Base-by-base conservation (phyloP, 2,797 vertebrate species). In the Schizothorax lantsangensis region DNA sequence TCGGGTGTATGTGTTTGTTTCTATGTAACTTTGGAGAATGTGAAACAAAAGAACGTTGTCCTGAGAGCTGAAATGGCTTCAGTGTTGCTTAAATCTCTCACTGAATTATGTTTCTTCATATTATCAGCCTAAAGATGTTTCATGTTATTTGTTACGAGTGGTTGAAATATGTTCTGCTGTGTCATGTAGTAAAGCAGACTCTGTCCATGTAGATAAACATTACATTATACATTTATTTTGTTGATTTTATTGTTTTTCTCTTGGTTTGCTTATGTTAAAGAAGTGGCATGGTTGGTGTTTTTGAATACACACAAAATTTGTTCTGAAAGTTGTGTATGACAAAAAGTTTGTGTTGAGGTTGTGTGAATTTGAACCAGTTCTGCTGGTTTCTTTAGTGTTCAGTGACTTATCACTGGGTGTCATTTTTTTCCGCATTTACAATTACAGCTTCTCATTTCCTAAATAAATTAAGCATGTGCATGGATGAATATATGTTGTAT, bases 1-100 rank as follows among this genome's bases (percentile, higher is more conserved):
- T 96, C 97, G 88, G 96, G 69, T 88, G 98, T 99, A 92, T 94
- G 98, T 95, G 36, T 52, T 68, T 4, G 7, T 17, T 69, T 57
- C 38, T 14, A 59, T 62, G 12, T 2, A 85, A 91, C 88, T 92
- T 94, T 91, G 40, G 79, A 4, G 17, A 38, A 47, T 83, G 57
- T 73, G 89, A 94, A 95, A 94, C 92, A 94, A 94, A 86, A 92
- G 85, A 90, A 87, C 2, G 52, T 69, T 38, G 79, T 84, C 30
- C 81, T 26, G 52, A 7, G 52, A 38, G 7, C 66, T 79, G 43
- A 43, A 75, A 71, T 71, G n/a, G 47, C 30, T 73, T 23, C 0
- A 21, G 17, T 75, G 14, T 52, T 30, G 6, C 4, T 19, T 43
- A 5, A 14, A 12, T 54, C 12, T 23, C 8, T 47, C 1, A 38